Evolutionary conservation across 2,888 invertebrate species (phyloP).

Genomic region (Pilophorus perplexus): DNA sequence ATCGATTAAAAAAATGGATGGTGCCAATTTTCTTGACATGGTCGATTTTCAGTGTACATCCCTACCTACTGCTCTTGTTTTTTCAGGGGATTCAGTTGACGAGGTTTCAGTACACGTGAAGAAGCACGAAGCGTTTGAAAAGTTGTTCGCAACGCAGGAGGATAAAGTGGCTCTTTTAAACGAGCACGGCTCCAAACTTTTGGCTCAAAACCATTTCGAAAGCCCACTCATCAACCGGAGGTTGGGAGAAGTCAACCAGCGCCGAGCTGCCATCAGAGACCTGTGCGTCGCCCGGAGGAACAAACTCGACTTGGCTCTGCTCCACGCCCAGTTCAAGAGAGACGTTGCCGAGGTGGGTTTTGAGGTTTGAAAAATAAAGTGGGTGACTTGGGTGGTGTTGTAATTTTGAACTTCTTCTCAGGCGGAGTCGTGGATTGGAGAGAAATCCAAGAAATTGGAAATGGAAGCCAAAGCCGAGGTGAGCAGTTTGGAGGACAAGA

Average conservation of each 20-base stretch:
- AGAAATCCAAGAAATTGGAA: constrained; percentile 83
- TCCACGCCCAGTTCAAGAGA: constrained; percentile 86
- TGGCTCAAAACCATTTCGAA: constrained; percentile 89
- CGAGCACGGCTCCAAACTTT: constrained; percentile 80
- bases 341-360: constrained; percentile 86
- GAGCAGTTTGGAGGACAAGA: constrained; percentile 84
- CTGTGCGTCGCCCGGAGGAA: constrained; percentile 65
- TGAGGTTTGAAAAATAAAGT: no score
- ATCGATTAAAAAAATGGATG: no score
- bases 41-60: no score
- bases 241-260: constrained; percentile 69
- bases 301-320: constrained; percentile 71
- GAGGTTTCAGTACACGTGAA: constrained; percentile 86
- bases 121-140: constrained; percentile 94
- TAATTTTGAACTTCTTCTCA: constrained; percentile 46
- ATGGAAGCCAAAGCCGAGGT: constrained; percentile 72
- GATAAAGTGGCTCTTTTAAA: constrained; percentile 79
- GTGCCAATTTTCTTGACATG: no score
- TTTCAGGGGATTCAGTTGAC: constrained; percentile 68
- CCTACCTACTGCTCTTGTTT: no score
- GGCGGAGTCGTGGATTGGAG: constrained; percentile 86
- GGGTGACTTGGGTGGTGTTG: neutral
- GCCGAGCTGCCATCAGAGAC: constrained; percentile 65
- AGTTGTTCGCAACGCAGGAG: constrained; percentile 81
- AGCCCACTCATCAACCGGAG: constrained; percentile 73